Percentiles rank a stretch among this genome's conserved stretches.
Conservation (phyloP, 1,140 invertebrate genomes). For the Diachasma alloeum region DNA sequence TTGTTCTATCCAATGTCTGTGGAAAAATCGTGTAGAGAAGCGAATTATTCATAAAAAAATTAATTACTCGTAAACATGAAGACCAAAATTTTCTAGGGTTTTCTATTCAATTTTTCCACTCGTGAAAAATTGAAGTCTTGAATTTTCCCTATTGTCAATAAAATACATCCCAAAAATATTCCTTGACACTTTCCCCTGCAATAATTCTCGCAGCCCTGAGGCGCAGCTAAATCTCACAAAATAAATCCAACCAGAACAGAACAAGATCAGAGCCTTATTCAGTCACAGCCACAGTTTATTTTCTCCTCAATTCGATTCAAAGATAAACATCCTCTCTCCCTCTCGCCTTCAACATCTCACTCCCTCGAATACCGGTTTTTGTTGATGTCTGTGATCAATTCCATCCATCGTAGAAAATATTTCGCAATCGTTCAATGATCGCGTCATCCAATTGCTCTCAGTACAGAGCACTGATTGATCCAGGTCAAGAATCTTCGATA, state of each 20-base stretch:
- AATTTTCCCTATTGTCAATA: background rate
- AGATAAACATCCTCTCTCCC: background rate
- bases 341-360: background rate
- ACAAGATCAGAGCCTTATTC: background rate
- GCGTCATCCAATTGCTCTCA: constrained; percentile 26
- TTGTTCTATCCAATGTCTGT: no score
- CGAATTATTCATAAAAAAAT: no score
- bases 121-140: background rate
- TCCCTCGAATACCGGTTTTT: constrained; percentile 6
- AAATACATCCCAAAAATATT: background rate
- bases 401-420: constrained; percentile 11
- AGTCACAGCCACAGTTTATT: background rate
- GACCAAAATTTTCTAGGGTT: no score
- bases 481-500: constrained; percentile 27
- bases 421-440: constrained; percentile 28
- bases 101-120: no score
- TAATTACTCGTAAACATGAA: no score
- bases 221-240: background rate
- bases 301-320: background rate
- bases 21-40: no score
- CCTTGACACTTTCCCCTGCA: no score
- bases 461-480: constrained; percentile 18
- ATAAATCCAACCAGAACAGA: background rate
- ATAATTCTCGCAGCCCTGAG: no score
- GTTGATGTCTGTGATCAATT: constrained; percentile 12